These are phyloP conservation scores for Cephus spinipes DNA, from an alignment of 2,888 invertebrate genomes.

Conservation along the genomic window DNA sequence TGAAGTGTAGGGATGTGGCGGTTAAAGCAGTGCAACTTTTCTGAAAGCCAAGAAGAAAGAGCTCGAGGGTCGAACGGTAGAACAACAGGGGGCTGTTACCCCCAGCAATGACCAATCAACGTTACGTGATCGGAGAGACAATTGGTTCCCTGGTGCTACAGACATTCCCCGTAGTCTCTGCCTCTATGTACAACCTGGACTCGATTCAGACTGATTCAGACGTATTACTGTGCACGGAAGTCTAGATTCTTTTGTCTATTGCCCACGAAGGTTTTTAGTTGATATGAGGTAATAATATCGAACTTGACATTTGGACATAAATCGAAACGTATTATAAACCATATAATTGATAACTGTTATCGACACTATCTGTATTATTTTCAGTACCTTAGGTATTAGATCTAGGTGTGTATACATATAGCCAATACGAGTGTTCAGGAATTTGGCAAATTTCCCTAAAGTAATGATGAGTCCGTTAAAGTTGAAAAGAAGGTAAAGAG, in stretches of 20 bases:
- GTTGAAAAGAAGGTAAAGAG: background rate
- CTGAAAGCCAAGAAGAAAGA: background rate
- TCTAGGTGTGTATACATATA: too few species aligned
- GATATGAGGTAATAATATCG: background rate
- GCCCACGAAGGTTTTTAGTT: background rate
- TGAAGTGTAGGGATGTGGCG: background rate
- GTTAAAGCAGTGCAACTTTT: background rate
- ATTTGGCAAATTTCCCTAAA: background rate
- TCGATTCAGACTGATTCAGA: slow-evolving; percentile 20
- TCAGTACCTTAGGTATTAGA: background rate
- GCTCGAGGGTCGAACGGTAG: background rate
- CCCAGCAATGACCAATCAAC: slow-evolving; percentile 40
- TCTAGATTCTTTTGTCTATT: background rate
- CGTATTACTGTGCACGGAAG: slow-evolving; percentile 8
- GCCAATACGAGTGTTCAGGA: background rate
- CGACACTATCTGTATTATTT: background rate
- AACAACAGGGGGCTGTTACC: slow-evolving; percentile 24
- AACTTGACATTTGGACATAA: background rate
- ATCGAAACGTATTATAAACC: background rate
- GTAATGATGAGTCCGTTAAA: background rate
- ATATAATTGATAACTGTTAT: background rate
- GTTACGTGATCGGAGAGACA: slow-evolving; percentile 44
- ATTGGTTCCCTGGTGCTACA: slow-evolving; percentile 19
- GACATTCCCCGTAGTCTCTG: slow-evolving; percentile 13
- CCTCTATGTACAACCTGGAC: slow-evolving; percentile 10